Evolutionary conservation across 2,888 invertebrate species (phyloP), one percentile per base, ranked within the genome.

Genomic region (Craniophora ligustri): DNA sequence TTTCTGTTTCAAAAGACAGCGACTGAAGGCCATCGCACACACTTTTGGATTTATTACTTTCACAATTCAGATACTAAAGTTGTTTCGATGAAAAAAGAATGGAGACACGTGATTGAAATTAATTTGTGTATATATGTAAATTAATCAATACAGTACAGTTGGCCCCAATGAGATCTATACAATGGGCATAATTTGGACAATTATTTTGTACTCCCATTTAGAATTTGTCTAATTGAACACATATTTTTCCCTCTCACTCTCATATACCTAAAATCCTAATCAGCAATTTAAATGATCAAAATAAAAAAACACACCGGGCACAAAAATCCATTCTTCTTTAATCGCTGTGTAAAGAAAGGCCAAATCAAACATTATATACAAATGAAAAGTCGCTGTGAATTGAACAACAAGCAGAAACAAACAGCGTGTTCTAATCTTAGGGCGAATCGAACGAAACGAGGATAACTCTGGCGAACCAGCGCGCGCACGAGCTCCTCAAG

Each of bases 391-490:
- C 84, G 84, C 84, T 85, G 83, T 86, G 70, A 66, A 82, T 81
- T 83, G 79, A 80, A 81, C 70, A 75, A 72, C 62, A 64, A 77
- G 63, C 73, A 80, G 64, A 86, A 85, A 87, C 84, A 81, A 87
- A 79, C 81, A 82, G 78, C 81, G 82, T 86, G 79, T 89, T 91
- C 81, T 89, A 76, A 84, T 85, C 85, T 75, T 89, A 89, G 89
- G 97, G 96, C 79, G 97, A 97, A 94, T 97, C 98, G 79, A 99
- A 99, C 94, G 98, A 98, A 95, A 97, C 97, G 86, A 97, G 98
- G 95, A 98, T 99, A 96, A 97, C 97, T 91, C 97, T 98, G 91
- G 99, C 99, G 87, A 99, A 99, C 94, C 97, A 98, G 94, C 96
- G 98, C 85, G 98, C 99, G 87, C 98, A 98, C 94, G 98, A 98